A percentile compares a stretch with the other conserved stretches of the same genome.
Evolutionary conservation across 2,888 invertebrate genomes (phyloP).

Genomic region (Tenthredo notha): DNA sequence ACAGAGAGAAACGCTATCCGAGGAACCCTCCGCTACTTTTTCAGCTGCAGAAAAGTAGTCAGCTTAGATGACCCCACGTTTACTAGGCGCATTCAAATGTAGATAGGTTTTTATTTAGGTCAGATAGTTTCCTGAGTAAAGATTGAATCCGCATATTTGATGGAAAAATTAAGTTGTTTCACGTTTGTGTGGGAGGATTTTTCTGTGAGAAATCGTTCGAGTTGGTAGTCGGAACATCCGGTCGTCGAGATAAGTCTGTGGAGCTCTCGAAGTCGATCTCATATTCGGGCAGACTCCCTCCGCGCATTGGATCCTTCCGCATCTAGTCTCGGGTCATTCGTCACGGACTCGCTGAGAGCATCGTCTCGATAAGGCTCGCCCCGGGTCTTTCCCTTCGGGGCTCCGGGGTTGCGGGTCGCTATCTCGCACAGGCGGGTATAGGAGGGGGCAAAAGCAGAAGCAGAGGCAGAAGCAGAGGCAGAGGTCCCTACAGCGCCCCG

Average conservation of each 20-base stretch:
- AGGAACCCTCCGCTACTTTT: conserved; percentile 12
- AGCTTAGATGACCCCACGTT: not conserved
- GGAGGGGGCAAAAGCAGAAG: conserved; percentile 57
- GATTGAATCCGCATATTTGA: not conserved
- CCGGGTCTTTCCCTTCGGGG: conserved; percentile 59
- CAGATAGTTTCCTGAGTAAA: not conserved
- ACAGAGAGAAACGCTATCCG: conserved; percentile 15
- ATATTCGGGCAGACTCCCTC: conserved; percentile 47
- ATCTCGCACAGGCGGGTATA: conserved; percentile 67
- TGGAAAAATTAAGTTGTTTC: not conserved
- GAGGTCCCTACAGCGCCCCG: conserved; percentile 54
- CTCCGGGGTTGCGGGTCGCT: conserved; percentile 67
- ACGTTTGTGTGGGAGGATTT: not conserved
- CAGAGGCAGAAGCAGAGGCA: conserved; percentile 50
- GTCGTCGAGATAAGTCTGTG: conserved; percentile 48
- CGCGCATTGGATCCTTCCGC: conserved; percentile 57
- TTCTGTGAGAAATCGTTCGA: not conserved
- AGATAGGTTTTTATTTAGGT: not conserved
- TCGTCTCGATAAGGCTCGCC: conserved; percentile 72
- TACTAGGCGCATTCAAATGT: not conserved
- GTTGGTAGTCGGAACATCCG: conserved; percentile 42
- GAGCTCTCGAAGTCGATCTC: conserved; percentile 47
- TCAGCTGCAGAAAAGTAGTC: not conserved
- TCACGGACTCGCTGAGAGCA: conserved; percentile 77
- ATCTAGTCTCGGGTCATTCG: conserved; percentile 76